Conservation (phyloP, 2,797 vertebrate species). For the Tiaroga cobitis region DNA sequence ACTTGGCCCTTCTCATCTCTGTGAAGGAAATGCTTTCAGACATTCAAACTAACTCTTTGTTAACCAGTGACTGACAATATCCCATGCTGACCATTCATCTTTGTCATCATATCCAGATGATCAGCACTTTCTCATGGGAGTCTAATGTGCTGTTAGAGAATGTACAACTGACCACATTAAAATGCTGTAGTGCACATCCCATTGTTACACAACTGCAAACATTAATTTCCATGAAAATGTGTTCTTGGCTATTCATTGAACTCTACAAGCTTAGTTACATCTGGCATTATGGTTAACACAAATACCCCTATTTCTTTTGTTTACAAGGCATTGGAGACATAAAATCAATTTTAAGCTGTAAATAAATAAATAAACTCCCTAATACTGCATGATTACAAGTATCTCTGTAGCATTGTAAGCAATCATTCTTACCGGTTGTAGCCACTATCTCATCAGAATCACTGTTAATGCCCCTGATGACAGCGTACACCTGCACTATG, state of each 20-base stretch:
- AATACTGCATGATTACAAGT: neutral
- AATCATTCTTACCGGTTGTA: conserved; percentile 79
- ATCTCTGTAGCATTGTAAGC: neutral
- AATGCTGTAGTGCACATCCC: conserved; percentile 47
- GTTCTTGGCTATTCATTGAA: conserved; percentile 61
- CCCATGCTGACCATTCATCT: conserved; percentile 13
- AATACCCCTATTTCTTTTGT: conserved; percentile 34
- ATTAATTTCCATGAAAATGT: conserved; percentile 63
- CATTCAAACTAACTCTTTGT: conserved; percentile 40
- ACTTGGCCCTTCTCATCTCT: neutral
- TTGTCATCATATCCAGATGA: conserved; percentile 66
- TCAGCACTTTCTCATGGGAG: conserved; percentile 60
- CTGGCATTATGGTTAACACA: conserved; percentile 64
- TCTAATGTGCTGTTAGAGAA: conserved; percentile 53
- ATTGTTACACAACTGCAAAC: conserved; percentile 68
- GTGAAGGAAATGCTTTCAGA: neutral
- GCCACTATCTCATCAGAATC: conserved; percentile 78
- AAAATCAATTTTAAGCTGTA: neutral
- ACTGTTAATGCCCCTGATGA: conserved; percentile 80
- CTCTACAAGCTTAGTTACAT: conserved; percentile 52
- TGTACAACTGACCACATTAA: conserved; percentile 58
- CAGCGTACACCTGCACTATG: conserved; percentile 75
- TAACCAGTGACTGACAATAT: conserved; percentile 52
- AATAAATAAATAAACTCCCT: neutral
- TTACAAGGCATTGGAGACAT: neutral